Conservation (phyloP, 1,140 invertebrate genomes). For the Camponotus pennsylvanicus region DNA sequence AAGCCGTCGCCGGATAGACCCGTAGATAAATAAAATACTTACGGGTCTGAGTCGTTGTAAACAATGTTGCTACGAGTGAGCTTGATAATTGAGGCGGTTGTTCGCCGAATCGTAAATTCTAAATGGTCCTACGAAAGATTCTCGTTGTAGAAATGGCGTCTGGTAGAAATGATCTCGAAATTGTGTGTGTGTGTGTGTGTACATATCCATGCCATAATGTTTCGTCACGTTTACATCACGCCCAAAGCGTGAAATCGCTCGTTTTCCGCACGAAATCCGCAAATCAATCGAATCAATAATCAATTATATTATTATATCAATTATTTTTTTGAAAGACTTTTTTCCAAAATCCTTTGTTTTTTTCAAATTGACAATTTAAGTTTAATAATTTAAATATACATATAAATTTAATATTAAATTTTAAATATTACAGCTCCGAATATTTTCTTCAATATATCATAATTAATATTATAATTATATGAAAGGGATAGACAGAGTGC, state of each 20-base stretch:
- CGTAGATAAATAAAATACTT: constrained; percentile 75
- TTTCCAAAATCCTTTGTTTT: not conserved
- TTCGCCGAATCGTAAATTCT: constrained; percentile 65
- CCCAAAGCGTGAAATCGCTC: not conserved
- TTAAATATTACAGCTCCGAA: not conserved
- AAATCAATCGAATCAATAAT: constrained; percentile 10
- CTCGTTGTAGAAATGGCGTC: constrained; percentile 30
- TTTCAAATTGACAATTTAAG: not conserved
- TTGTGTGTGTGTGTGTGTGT: not conserved
- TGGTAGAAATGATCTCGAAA: constrained; percentile 31
- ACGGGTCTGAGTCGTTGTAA: constrained; percentile 63
- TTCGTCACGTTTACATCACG: constrained; percentile 22
- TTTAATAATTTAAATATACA: not conserved
- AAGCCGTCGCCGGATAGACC: constrained; percentile 64
- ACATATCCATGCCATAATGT: not conserved
- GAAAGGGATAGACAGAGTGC: no score
- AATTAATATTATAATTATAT: no score
- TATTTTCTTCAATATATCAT: not conserved
- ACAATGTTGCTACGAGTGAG: constrained; percentile 74
- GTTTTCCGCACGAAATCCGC: not conserved
- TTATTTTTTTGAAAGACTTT: not conserved
- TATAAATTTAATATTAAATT: not conserved
- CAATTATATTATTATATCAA: not conserved
- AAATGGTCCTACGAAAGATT: constrained; percentile 22
- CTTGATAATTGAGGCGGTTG: constrained; percentile 73